Percentiles rank a stretch among this genome's conserved stretches.
phyloP scores from a whole-genome alignment of 2,113 vertebrate genomes.

The Polypterus bichir region DNA sequence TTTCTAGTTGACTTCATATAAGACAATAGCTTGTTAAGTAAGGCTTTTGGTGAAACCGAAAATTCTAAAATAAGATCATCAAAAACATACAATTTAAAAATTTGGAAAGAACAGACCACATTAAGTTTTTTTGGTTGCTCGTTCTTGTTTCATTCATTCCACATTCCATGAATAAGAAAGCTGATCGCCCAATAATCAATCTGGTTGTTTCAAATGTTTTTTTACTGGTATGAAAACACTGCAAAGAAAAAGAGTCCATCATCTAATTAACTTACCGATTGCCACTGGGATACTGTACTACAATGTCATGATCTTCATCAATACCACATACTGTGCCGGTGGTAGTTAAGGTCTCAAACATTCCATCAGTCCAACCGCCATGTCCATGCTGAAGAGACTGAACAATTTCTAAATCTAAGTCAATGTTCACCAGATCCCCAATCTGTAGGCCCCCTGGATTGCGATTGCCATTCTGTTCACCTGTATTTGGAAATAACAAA shows the following conservation, averaged over 20 bases:
- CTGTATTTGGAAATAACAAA: constrained; percentile 36
- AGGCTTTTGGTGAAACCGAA: too few relatives aligned
- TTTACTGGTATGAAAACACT: neutral
- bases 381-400: constrained; percentile 98
- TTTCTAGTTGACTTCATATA: too few relatives aligned
- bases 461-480: constrained; percentile 94
- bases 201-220: neutral
- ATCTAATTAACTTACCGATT: constrained; percentile 65
- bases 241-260: too few relatives aligned
- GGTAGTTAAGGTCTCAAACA: constrained; percentile 97
- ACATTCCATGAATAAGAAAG: neutral
- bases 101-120: too few relatives aligned
- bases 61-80: too few relatives aligned
- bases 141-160: too few relatives aligned
- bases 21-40: too few relatives aligned
- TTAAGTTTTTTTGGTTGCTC: too few relatives aligned
- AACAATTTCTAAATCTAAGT: constrained; percentile 93
- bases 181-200: neutral
- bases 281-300: constrained; percentile 94
- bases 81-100: too few relatives aligned
- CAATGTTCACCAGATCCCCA: constrained; percentile 94
- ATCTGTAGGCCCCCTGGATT: constrained; percentile 94
- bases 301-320: constrained; percentile 96
- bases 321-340: constrained; percentile 96
- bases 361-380: constrained; percentile 95